A percentile compares a stretch with the other conserved stretches of the same genome.
These are phyloP conservation scores for Hirudo medicinalis DNA, from an alignment of 1,140 invertebrate genomes.

Conservation along the genomic window DNA sequence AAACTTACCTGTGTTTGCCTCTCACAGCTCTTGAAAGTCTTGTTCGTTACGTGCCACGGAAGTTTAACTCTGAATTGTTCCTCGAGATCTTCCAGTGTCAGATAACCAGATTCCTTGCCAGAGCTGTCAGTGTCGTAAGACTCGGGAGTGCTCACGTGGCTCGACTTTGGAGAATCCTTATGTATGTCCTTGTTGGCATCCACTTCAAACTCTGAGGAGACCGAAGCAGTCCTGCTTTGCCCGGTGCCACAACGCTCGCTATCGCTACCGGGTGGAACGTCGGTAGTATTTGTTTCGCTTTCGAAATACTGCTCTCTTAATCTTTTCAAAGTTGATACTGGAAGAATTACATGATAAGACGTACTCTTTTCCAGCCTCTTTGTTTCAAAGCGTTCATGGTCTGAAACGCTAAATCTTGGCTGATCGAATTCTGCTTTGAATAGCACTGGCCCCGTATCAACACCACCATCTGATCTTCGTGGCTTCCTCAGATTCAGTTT, in stretches of 20 bases:
- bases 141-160: neutral
- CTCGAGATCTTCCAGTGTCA: constrained; percentile 7
- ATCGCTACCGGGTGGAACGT: neutral
- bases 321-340: neutral
- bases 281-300: neutral
- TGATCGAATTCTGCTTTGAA: neutral
- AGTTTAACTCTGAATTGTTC: constrained; percentile 3
- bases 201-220: neutral
- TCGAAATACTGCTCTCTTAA: neutral
- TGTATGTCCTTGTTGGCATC: neutral
- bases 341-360: neutral
- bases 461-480: constrained; percentile 1
- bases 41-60: neutral
- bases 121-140: neutral
- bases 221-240: neutral
- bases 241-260: constrained; percentile 6
- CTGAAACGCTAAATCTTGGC: neutral
- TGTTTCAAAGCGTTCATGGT: too few species aligned
- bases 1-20: neutral
- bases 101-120: constrained; percentile 8
- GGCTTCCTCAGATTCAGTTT: neutral
- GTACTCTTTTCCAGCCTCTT: neutral
- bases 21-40: constrained; percentile 1
- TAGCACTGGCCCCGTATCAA: neutral
- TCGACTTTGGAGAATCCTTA: neutral